Evolutionary conservation across 1,140 invertebrate species (phyloP).

Genomic region (Heliconius himera): DNA sequence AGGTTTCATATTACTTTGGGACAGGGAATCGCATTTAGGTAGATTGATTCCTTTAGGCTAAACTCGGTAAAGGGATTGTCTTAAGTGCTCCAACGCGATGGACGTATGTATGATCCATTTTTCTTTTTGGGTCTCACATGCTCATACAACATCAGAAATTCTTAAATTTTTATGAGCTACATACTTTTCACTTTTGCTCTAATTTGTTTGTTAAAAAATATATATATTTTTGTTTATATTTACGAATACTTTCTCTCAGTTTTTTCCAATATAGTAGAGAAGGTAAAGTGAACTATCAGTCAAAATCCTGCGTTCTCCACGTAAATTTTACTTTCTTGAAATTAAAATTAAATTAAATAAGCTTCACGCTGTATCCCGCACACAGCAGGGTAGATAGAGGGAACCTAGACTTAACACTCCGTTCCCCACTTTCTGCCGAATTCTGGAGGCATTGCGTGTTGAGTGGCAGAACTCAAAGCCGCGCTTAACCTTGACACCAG

Average conservation of each 20-base stretch:
- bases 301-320: not conserved
- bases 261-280: not conserved
- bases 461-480: too few species aligned
- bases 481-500: too few species aligned
- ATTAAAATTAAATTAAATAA: too few species aligned
- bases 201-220: not conserved
- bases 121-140: not conserved
- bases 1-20: slow-evolving; percentile 26
- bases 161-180: not conserved
- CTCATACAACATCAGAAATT: not conserved
- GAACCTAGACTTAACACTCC: too few species aligned
- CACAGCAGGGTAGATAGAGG: too few species aligned
- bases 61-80: slow-evolving; percentile 33
- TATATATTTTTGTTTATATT: not conserved
- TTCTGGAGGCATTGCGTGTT: too few species aligned
- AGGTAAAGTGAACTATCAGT: not conserved
- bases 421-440: too few species aligned
- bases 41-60: slow-evolving; percentile 36
- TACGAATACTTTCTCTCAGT: too few species aligned
- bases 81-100: slow-evolving; percentile 20
- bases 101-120: slow-evolving; percentile 1
- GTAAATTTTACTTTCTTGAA: too few species aligned
- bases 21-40: slow-evolving; percentile 23
- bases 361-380: too few species aligned
- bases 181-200: not conserved